Conservation (phyloP, 2,113 vertebrate species). For the Melanostigma gelatinosum region DNA sequence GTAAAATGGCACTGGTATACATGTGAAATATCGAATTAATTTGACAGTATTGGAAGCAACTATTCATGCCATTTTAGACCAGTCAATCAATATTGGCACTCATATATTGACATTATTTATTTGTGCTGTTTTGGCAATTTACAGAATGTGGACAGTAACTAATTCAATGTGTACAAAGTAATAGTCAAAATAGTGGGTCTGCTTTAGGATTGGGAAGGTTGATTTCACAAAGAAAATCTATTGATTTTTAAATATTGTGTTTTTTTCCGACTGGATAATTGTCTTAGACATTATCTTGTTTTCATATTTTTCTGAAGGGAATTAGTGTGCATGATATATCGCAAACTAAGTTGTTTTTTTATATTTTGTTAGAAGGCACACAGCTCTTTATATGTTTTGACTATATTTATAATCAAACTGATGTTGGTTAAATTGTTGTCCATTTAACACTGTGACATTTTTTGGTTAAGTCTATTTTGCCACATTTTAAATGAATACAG, state of each 20-base stretch:
- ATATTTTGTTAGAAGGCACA: slow-evolving; percentile 11
- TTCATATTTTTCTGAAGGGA: slow-evolving; percentile 21
- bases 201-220: slow-evolving; percentile 31
- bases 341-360: background rate
- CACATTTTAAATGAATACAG: background rate
- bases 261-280: background rate
- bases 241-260: background rate
- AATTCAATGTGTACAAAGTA: background rate
- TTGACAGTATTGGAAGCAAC: background rate
- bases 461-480: background rate
- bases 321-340: background rate
- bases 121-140: slow-evolving; percentile 50
- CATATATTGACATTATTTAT: background rate
- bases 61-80: background rate
- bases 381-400: slow-evolving; percentile 8
- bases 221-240: slow-evolving; percentile 4
- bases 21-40: background rate
- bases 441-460: background rate
- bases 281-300: slow-evolving; percentile 15
- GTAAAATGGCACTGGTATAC: slow-evolving; percentile 27
- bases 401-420: background rate
- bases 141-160: slow-evolving; percentile 13
- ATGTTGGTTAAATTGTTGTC: background rate
- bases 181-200: background rate
- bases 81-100: background rate